Evolutionary conservation across 2,113 vertebrate genomes (phyloP), one percentile per base, ranked within the genome.

Genomic region (Pogonocichla stellata): DNA sequence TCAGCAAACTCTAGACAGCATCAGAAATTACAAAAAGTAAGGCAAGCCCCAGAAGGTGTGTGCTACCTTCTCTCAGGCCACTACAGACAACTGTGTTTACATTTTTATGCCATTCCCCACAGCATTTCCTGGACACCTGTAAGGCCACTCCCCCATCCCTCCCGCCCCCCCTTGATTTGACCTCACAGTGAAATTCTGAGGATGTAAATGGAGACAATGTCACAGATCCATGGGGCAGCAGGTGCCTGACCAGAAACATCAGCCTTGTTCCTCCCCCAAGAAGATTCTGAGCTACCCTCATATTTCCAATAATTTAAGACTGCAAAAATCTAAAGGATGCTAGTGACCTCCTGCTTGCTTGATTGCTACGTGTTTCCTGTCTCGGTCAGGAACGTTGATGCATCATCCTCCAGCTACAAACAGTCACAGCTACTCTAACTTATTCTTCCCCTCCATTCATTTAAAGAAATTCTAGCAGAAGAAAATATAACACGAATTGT

Each of bases 351-450:
- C n/a, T 80, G 66, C 50, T 42, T 12, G 20, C 40, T 78, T 56
- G 42, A 65, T 43, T 48, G 34, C 64, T 53, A 1, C 2, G 0
- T 10, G 28, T 50, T 53, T 86, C 38, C 69, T 64, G 3, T 64
- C 51, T 67, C 0, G 0, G 48, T 71, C n/a, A 60, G 54, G 65
- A 91, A n/a, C 0, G 0, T 36, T 3, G n/a, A 74, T 22, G 31
- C 33, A 61, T 82, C 65, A 70, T n/a, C 29, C 23, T 92, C 64
- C 69, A 82, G 75, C 58, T 80, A 87, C 51, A 72, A 64, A 4
- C 53, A 78, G 24, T 33, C 64, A 64, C 66, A 70, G 50, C 57
- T 66, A 70, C 53, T 77, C 40, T 71, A 66, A 77, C 12, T 5
- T 50, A 38, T 33, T 64, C 51, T 67, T 56, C n/a, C 81, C 88